phyloP scores from a whole-genome alignment of 1,140 invertebrate genomes.

The Paracyclopina nana region DNA sequence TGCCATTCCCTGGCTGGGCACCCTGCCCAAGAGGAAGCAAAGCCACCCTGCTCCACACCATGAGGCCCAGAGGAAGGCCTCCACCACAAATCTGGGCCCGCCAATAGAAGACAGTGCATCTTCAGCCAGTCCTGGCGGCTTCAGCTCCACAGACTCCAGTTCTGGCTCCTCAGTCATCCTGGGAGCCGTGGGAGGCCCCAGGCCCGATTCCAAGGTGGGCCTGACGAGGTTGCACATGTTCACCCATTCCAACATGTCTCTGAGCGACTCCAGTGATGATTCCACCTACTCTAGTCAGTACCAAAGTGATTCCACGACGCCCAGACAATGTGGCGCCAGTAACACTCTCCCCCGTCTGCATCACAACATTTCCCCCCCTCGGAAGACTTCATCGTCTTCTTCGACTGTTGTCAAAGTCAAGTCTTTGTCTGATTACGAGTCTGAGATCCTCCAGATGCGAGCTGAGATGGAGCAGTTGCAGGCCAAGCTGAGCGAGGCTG shows the following conservation, averaged over 20 bases:
- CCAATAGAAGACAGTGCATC: no score
- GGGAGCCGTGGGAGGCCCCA: neutral
- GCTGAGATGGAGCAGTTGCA: slow-evolving; percentile 14
- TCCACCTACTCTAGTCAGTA: slow-evolving; percentile 13
- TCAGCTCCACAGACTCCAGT: neutral
- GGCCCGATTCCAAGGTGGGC: no score
- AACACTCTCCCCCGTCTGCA: neutral
- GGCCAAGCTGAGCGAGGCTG: slow-evolving; percentile 14
- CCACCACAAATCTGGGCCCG: neutral
- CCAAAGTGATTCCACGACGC: neutral
- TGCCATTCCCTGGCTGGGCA: slow-evolving; percentile 6
- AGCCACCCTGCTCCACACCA: slow-evolving; percentile 6
- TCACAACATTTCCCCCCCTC: neutral
- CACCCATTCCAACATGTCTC: slow-evolving; percentile 12
- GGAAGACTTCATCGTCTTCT: neutral
- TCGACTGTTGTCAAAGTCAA: neutral
- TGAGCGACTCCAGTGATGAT: slow-evolving; percentile 6
- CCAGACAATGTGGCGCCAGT: neutral
- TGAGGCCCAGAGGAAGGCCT: neutral
- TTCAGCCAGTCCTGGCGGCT: neutral
- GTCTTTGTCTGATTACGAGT: slow-evolving; percentile 13
- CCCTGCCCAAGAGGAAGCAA: slow-evolving; percentile 1
- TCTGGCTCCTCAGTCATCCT: neutral
- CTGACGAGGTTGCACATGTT: neutral
- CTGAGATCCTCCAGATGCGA: slow-evolving; percentile 9